phyloP scores from a whole-genome alignment of 2,113 vertebrate genomes.

The Rhinopomastus cyanomelas region DNA sequence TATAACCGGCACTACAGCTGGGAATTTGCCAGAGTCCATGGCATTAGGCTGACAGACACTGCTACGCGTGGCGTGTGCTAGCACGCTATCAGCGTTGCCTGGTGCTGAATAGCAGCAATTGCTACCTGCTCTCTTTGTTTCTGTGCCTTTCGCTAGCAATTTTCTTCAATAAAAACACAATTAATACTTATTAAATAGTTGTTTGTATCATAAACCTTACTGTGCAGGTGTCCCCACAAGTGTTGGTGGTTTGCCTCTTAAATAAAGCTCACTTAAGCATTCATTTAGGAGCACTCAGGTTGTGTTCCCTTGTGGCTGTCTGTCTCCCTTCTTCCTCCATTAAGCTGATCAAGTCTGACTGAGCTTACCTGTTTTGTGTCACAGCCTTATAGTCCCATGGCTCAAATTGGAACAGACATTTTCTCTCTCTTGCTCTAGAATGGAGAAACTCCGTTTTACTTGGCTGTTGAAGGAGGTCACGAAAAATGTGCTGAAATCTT shows the following conservation, averaged over 20 bases:
- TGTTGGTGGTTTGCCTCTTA: too few relatives aligned
- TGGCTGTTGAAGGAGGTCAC: slow-evolving; percentile 78
- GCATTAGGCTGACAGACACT: background rate
- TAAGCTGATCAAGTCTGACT: background rate
- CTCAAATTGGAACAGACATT: background rate
- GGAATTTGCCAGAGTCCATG: background rate
- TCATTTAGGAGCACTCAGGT: background rate
- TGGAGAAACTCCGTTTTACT: slow-evolving; percentile 85
- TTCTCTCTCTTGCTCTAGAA: slow-evolving; percentile 70
- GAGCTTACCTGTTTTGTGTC: background rate
- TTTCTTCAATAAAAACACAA: background rate
- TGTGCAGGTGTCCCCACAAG: background rate
- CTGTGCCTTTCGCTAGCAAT: background rate
- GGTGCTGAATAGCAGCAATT: background rate
- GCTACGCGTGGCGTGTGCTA: background rate
- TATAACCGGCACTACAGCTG: background rate
- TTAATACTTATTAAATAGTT: background rate
- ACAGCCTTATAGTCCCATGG: too few relatives aligned
- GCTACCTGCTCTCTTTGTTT: background rate
- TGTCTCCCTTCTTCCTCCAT: background rate
- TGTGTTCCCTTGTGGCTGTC: background rate
- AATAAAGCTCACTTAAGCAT: background rate
- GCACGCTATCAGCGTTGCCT: background rate
- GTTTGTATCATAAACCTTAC: background rate
- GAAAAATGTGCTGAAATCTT: slow-evolving; percentile 82